These are phyloP conservation scores for Pseudeuparius sepicola DNA, from an alignment of 2,888 invertebrate species.

Conservation along the genomic window DNA sequence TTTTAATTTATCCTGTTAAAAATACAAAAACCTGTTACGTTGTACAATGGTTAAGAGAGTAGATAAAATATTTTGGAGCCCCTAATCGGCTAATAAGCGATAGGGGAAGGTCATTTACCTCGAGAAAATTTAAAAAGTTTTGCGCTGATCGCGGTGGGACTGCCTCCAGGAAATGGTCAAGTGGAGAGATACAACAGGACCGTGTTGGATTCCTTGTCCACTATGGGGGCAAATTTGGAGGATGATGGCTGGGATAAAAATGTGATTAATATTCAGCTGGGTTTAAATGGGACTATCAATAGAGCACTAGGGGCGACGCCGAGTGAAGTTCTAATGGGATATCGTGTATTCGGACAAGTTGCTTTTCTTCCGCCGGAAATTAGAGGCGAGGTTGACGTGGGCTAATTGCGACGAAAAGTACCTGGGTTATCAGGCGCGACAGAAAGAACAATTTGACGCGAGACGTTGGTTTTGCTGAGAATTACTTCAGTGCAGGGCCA, in stretches of 20 bases:
- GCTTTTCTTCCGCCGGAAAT: slow-evolving; percentile 7
- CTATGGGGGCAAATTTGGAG: slow-evolving; percentile 13
- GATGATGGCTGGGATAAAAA: slow-evolving; percentile 20
- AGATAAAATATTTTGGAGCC: slow-evolving; percentile 13
- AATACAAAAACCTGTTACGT: slow-evolving; percentile 11
- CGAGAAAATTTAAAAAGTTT: too few relatives aligned
- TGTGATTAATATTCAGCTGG: slow-evolving; percentile 18
- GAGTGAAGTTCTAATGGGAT: slow-evolving; percentile 21
- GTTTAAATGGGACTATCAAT: too few relatives aligned
- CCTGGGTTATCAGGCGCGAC: slow-evolving; percentile 14
- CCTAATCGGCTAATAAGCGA: slow-evolving; percentile 17
- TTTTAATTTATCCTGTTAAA: slow-evolving; percentile 12
- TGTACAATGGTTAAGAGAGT: slow-evolving; percentile 7
- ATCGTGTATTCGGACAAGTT: slow-evolving; percentile 16
- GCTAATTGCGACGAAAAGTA: slow-evolving; percentile 10
- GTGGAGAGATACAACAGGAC: too few relatives aligned
- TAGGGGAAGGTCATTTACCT: slow-evolving; percentile 10
- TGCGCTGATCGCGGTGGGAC: too few relatives aligned
- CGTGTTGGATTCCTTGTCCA: too few relatives aligned
- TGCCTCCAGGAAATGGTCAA: too few relatives aligned
- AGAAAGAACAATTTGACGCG: slow-evolving; percentile 17
- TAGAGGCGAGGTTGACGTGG: slow-evolving; percentile 14
- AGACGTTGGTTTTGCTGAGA: slow-evolving; percentile 14
- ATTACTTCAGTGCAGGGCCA: slow-evolving; percentile 14
- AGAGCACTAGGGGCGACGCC: slow-evolving; percentile 18